Base-by-base conservation (phyloP, 92 coral and sea anemone species). In the Desmophyllum pertusum region DNA sequence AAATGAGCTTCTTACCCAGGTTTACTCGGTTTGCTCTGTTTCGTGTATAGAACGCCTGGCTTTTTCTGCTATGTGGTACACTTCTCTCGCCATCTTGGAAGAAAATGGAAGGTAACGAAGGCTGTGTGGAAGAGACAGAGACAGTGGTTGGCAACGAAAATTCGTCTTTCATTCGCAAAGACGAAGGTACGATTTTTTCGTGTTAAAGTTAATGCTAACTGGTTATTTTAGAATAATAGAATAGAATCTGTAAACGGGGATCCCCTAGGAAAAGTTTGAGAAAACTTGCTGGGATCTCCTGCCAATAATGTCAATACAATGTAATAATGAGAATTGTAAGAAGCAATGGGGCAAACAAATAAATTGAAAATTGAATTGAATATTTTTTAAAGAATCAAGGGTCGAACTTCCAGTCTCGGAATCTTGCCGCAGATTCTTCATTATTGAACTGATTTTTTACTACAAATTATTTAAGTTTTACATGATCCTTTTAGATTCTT, bases 401-500 rank as follows among this genome's bases (percentile, higher is more conserved):
- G n/a, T n/a, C n/a, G n/a, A n/a, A n/a, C n/a, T n/a, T n/a, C n/a
- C n/a, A n/a, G n/a, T n/a, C n/a, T n/a, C n/a, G n/a, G n/a, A 21
- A 43, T 43, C 48, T 8, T 14, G 48, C 11, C 13, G 53, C 21
- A 13, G 53, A 14, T 48, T 48, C 53, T 11, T 11, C 6, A 48
- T 45, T 45, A 0, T 48, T 48, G 0, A 48, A 48, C 53, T 48
- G 53, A 13, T 48, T 10, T 18, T 14, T 48, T 48, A 13, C 0
- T 48, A 14, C 13, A n/a, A 25, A 1, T 59, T n/a, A n/a, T n/a
- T 63, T 0, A 11, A 42, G 4, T n/a, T 29, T 29, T 74, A 31
- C 39, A 59, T 63, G n/a, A 8, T 78, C 27, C 21, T 19, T 73
- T 45, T 66, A 82, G 86, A 82, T 55, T 71, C 78, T 15, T 36